Evolutionary conservation across 2,113 vertebrate genomes (phyloP).

Genomic region (Cinclus cinclus): DNA sequence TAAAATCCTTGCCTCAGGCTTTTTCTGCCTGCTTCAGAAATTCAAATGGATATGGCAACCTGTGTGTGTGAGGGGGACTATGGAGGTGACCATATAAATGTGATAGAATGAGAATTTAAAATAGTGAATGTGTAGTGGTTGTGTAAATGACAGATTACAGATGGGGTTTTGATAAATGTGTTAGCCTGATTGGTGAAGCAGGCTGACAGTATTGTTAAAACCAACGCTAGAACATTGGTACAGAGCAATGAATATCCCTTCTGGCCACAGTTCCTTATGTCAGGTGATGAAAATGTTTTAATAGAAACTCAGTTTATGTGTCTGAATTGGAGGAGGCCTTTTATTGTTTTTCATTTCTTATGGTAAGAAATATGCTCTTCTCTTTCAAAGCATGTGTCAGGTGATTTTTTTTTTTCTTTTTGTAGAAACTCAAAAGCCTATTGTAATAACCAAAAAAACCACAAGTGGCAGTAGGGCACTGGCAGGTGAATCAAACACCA

Average conservation of each 20-base stretch:
- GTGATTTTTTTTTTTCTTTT: not conserved
- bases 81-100: not conserved
- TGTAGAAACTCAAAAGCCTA: not conserved
- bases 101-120: not conserved
- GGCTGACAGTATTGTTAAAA: not conserved
- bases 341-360: not conserved
- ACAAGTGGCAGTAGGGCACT: not conserved
- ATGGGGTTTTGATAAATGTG: not conserved
- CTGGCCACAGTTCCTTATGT: not conserved
- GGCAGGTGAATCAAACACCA: not conserved
- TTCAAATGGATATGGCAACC: not conserved
- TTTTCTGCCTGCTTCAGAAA: not conserved
- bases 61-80: not conserved
- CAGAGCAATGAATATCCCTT: not conserved
- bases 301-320: not conserved
- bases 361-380: not conserved
- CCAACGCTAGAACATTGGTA: not conserved
- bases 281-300: slow-evolving; percentile 27
- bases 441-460: not conserved
- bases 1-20: not conserved
- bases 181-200: not conserved
- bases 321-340: not conserved
- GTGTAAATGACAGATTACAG: not conserved
- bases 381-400: not conserved
- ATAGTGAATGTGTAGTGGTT: not conserved